A percentile compares a stretch with the other conserved stretches of the same genome.
These are phyloP conservation scores for Porites rus DNA, from an alignment of 92 coral and sea anemone species.

Conservation along the genomic window DNA sequence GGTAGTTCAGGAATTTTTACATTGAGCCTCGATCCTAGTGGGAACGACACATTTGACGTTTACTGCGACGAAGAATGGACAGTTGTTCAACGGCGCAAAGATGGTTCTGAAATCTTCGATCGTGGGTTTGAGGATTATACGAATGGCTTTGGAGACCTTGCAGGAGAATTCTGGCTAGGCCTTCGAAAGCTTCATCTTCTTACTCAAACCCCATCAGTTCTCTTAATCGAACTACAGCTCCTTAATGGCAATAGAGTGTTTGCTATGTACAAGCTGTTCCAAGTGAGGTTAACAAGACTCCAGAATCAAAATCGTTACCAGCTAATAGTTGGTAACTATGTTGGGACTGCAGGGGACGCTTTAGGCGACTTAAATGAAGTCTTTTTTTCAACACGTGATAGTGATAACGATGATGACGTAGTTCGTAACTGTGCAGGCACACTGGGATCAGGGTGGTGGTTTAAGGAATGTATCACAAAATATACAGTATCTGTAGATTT, in stretches of 20 bases:
- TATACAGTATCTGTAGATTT: neutral
- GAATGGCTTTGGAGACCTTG: conserved; percentile 43
- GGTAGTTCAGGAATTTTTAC: conserved; percentile 11
- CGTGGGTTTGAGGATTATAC: conserved; percentile 39
- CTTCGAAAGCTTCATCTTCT: neutral
- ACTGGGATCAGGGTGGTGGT: conserved; percentile 11
- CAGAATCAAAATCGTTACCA: neutral
- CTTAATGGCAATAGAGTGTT: neutral
- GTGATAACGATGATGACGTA: neutral
- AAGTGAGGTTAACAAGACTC: neutral
- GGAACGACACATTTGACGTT: conserved; percentile 14
- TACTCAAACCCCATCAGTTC: conserved; percentile 1
- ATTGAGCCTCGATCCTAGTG: conserved; percentile 20
- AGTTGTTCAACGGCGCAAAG: conserved; percentile 39
- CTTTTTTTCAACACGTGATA: neutral
- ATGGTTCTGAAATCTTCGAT: conserved; percentile 26
- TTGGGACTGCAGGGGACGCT: conserved; percentile 17
- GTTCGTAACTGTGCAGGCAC: neutral
- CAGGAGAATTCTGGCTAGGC: conserved; percentile 55
- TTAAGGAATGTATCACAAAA: neutral
- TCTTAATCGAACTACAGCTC: neutral
- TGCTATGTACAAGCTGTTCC: conserved; percentile 2
- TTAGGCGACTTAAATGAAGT: neutral
- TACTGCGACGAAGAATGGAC: conserved; percentile 55
- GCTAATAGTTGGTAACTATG: neutral